Evolutionary conservation across 2,888 invertebrate genomes (phyloP), one percentile per base, ranked within the genome.

Genomic region (Plemyria rubiginata): DNA sequence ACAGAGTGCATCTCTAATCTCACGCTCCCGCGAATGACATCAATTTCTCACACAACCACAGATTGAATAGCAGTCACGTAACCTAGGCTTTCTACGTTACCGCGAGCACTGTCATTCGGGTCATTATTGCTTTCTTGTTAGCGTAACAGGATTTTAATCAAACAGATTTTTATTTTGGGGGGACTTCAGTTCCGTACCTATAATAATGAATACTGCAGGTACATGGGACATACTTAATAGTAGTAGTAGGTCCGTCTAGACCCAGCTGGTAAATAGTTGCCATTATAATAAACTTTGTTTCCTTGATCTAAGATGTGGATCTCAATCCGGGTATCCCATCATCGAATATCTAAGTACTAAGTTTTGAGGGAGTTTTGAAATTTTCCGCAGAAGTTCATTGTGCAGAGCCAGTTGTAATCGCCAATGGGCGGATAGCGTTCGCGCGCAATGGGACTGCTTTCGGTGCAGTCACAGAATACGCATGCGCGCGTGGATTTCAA

Each of bases 391-490:
- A 96, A 72, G 93, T 96, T 43, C 95, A 95, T 70, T 97, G 97
- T 79, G 95, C 95, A 70, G 93, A 94, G 5, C 95, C 96, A 4
- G 94, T 94, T 0, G 92, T 93, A 62, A 94, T 96, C 40, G 76
- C 92, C n/a, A 95, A 96, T 77, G 96, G 95, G 0, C 88, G 88
- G 11, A 87, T 94, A 65, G 80, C 86, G 8, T 71, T 93, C 8
- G 87, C 93, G 2, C 92, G 87, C 70, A 96, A 96, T 76, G 93
- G 94, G 52, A 95, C 95, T 0, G 84, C 92, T 2, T 96, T 94
- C 73, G 97, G 97, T 45, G 94, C 97, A 0, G 92, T 94, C 45
- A 95, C 97, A 0, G 96, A 96, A 76, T 97, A 97, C 80, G 92
- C 93, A 6, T 98, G 98, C 79, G 94, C 94, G 1, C 87, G 94